These are phyloP conservation scores for Hermatobates lingyangjiaoensis DNA, from an alignment of 1,140 invertebrate genomes.

Conservation along the genomic window DNA sequence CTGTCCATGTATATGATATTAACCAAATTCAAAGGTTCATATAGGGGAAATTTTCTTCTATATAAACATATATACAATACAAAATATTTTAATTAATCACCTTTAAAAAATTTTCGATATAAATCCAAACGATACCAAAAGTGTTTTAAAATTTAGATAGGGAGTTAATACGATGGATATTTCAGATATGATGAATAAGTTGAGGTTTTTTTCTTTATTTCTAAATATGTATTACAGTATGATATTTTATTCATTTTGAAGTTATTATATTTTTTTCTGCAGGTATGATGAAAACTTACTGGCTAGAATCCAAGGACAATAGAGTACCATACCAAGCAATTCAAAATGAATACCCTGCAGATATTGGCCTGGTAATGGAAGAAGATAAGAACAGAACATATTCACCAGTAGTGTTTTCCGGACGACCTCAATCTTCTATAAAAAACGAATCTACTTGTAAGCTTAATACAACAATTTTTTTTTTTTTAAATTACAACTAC, in stretches of 20 bases:
- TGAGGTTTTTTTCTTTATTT: not conserved
- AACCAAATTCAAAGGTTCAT: too few species aligned
- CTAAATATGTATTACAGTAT: not conserved
- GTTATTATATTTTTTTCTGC: not conserved
- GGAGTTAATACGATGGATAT: not conserved
- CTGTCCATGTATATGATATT: too few species aligned
- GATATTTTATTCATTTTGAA: not conserved
- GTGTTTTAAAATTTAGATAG: not conserved
- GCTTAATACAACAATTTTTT: too few species aligned
- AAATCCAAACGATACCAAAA: not conserved
- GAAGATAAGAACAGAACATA: not conserved
- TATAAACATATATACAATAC: too few species aligned
- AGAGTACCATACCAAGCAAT: not conserved
- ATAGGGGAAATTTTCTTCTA: too few species aligned
- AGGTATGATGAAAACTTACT: not conserved
- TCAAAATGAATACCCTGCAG: not conserved
- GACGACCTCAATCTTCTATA: too few species aligned
- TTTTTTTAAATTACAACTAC: too few species aligned
- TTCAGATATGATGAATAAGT: not conserved
- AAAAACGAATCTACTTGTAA: too few species aligned
- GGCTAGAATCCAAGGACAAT: not conserved
- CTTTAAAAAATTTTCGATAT: not conserved
- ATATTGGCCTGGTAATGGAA: not conserved
- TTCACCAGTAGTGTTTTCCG: not conserved
- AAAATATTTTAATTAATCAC: not conserved